Conservation (phyloP, 2,888 invertebrate species). For the Atrina japonica region DNA sequence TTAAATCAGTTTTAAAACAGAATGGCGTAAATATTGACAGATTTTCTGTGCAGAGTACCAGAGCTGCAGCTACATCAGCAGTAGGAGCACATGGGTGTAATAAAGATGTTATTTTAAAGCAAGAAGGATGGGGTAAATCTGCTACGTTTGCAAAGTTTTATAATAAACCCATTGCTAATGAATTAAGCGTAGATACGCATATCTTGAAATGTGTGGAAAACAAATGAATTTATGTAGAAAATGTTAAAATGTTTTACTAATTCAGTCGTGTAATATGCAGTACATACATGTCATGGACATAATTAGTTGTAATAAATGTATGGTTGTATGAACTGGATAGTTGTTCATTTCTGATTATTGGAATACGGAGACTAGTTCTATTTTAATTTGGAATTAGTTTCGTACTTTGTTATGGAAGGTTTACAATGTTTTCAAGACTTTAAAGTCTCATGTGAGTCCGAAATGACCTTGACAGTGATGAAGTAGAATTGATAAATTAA, state of each 20-base stretch:
- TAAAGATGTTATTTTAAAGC: neutral
- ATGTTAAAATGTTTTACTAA: too few species aligned
- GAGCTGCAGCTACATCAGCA: neutral
- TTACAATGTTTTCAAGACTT: constrained; percentile 15
- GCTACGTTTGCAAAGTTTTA: constrained; percentile 1
- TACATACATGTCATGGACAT: too few species aligned
- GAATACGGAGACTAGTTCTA: too few species aligned
- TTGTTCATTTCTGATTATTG: neutral
- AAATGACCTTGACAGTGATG: constrained; percentile 19
- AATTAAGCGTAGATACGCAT: too few species aligned
- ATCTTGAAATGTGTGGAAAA: too few species aligned
- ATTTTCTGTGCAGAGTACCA: constrained; percentile 3
- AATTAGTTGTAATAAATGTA: too few species aligned
- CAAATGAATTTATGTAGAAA: too few species aligned
- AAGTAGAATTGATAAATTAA: constrained; percentile 7
- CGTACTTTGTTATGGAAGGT: too few species aligned
- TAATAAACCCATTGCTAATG: too few species aligned
- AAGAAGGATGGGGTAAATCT: constrained; percentile 9
- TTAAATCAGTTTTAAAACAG: neutral
- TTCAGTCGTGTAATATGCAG: too few species aligned
- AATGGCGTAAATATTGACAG: constrained; percentile 5
- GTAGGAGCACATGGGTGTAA: constrained; percentile 3
- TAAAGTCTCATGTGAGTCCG: constrained; percentile 26
- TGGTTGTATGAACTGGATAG: neutral
- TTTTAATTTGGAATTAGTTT: too few species aligned